Conservation (phyloP, 2,113 vertebrate genomes). For the Actenoides lindsayi region DNA sequence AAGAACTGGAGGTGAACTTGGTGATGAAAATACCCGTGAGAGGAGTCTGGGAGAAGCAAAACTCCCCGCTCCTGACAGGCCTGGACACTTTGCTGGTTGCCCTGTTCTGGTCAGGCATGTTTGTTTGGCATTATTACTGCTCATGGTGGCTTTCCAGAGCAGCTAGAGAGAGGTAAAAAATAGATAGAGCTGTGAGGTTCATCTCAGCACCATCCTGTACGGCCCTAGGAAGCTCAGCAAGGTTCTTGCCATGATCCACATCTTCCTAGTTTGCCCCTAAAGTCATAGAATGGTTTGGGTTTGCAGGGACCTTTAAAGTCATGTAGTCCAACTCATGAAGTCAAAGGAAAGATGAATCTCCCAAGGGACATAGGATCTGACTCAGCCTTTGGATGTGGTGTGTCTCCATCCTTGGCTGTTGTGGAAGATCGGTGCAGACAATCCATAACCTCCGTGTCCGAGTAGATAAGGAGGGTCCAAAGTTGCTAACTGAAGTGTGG, state of each 20-base stretch:
- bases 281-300: background rate
- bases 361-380: background rate
- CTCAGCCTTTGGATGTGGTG: background rate
- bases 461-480: background rate
- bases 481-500: background rate
- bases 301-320: background rate
- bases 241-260: background rate
- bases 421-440: accelerated
- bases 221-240: background rate
- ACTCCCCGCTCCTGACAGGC: background rate
- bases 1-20: background rate
- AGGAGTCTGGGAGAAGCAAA: background rate
- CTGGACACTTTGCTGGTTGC: background rate
- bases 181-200: background rate
- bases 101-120: background rate
- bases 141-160: background rate
- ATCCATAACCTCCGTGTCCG: background rate
- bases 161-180: background rate
- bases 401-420: background rate
- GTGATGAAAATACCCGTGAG: background rate
- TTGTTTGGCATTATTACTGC: background rate
- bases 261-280: background rate
- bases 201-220: background rate
- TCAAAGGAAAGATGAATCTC: background rate
- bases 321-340: background rate